These are phyloP conservation scores for Rhagoletis zephyria DNA, from an alignment of 1,140 invertebrate species.

Conservation along the genomic window DNA sequence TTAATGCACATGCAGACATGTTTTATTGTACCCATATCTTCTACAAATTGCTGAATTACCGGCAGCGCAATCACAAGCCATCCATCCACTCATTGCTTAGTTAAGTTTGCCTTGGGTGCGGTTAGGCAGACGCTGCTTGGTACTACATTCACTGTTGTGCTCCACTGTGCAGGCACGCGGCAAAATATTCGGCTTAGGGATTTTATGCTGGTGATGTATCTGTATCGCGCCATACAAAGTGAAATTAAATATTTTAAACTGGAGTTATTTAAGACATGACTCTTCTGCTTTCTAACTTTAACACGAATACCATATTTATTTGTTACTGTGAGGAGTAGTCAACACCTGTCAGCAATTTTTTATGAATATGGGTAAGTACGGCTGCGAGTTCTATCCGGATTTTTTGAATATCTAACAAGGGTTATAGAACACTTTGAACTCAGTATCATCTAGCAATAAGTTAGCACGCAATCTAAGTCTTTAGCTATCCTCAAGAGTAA, in stretches of 20 bases:
- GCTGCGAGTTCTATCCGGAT: too few relatives aligned
- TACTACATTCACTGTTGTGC: not conserved
- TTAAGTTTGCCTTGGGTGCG: not conserved
- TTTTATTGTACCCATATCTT: not conserved
- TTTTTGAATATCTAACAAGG: too few relatives aligned
- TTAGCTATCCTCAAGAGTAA: too few relatives aligned
- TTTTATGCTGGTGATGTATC: not conserved
- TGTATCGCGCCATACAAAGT: not conserved
- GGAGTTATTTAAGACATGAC: constrained; percentile 11
- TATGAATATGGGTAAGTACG: too few relatives aligned
- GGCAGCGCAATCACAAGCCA: not conserved
- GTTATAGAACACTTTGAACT: too few relatives aligned
- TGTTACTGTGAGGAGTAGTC: not conserved
- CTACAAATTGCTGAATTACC: constrained; percentile 20
- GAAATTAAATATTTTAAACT: constrained; percentile 13
- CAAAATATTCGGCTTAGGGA: not conserved
- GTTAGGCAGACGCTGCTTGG: not conserved
- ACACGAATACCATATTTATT: too few relatives aligned
- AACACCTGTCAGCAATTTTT: not conserved
- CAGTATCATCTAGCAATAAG: too few relatives aligned
- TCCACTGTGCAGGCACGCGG: not conserved
- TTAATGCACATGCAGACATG: not conserved
- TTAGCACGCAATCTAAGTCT: too few relatives aligned
- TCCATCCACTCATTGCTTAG: not conserved
- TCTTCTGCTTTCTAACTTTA: not conserved